Base-by-base conservation (phyloP, 2,888 invertebrate genomes). In the Agonopterix alstromeriana region DNA sequence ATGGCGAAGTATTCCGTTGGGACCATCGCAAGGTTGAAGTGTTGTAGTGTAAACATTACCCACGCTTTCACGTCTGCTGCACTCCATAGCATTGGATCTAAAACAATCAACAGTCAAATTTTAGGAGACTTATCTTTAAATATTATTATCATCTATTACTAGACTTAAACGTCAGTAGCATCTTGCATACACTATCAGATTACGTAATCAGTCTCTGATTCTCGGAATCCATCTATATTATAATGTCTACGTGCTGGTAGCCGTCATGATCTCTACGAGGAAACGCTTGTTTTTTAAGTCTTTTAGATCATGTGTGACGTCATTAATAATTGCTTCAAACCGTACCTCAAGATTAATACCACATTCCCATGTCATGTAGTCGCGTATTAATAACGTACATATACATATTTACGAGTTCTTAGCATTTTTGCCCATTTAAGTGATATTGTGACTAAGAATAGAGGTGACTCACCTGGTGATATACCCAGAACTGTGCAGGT, bases 61-160 rank as follows among this genome's bases (percentile, higher is more conserved):
- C 98, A 98, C 14, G 95, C 92, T 58, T 94, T 94, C 45, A 97
- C 97, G 74, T 98, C 95, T 52, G 92, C 91, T 10, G 92, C 88
- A 62, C 93, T 94, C 98, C 98, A 98, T 65, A 93, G 92, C 72
- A 92, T 91, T 56, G 98, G 97, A 91, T 98, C 98, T 98, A 85
- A 7, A 86, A 86, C 51, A 48, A 49, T 38, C 10, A 38, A 27
- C 27, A 27, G 27, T 27, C 5, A 27, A 27, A 27, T 27, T 27
- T 27, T 27, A 27, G 27, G 1, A 27, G 27, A 27, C 27, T 5
- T 27, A 27, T 5, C 27, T 5, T 27, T 27, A 27, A 27, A 17
- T 3, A 3, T 3, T 3, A 5, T 27, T 27, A 27, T 27, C 27
- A 5, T 7, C 27, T 27, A 27, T 27, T 27, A 27, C 27, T 27